Evolutionary conservation across 2,113 vertebrate genomes (phyloP), one percentile per base, ranked within the genome.

Genomic region (Clarias magur): DNA sequence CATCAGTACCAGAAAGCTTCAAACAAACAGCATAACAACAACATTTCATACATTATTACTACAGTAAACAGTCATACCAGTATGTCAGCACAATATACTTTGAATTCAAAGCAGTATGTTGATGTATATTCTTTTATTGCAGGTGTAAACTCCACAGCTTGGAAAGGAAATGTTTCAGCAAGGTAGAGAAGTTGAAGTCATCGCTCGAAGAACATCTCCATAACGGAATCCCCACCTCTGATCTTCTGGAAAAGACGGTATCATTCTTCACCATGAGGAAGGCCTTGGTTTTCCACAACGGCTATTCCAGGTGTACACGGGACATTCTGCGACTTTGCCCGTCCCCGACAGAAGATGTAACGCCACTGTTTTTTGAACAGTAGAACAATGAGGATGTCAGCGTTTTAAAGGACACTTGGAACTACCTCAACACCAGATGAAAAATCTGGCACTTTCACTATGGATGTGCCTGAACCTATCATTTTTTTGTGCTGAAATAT

Each of bases 201-300:
- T 90, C 93, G 75, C 88, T 94, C 3, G 95, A 82, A 82, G 94
- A 92, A 0, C 93, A 95, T 62, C 89, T 95, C 56, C 92, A 94
- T 80, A 92, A 90, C 0, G 93, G 94, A 0, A 89, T 94, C 85
- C 93, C 93, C 0, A n/a, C 93, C 0, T 83, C 93, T 21, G 95
- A 96, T 54, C 86, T 96, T 82, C 85, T 95, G 91, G 96, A 96
- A 85, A 96, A 94, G 88, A 94, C 93, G 0, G 91, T 94, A 87
- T 93, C 87, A 10, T 89, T 95, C 63, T 92, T 96, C 93, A 96
- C 96, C 0, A 16, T 95, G 83, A 94, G 92, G 57, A 94, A 92
- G 87, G 91, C 90, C 16, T 90, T 94, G 62, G 91, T 95, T 76
- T 90, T 93, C 12, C 94, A 92, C 91, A 90, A 70, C 11, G 95